Evolutionary conservation across 2,113 vertebrate genomes (phyloP), one percentile per base, ranked within the genome.

Genomic region (Vombatus ursinus): DNA sequence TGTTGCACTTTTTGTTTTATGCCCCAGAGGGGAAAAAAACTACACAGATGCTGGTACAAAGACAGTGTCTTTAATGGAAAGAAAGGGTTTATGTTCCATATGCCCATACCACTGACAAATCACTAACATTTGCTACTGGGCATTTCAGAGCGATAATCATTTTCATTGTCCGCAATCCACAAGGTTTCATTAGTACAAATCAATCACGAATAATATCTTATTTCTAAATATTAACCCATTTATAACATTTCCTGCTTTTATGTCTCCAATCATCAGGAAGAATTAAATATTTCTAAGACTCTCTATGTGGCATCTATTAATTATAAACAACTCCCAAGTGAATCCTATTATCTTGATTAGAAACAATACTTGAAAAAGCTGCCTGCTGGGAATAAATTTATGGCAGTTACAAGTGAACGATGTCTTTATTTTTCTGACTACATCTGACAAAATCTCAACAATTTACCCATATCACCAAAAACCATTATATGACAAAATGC

Each of bases 1-100:
- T 91, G 92, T 28, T 92, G 51, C 90, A 92, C 50, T 97, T 97
- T 94, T 93, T 93, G 48, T 96, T 95, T 96, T 26, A 54, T 7
- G 89, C 6, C 94, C 61, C 90, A 1, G 92, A 93, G 90, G 90
- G 93, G 48, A 49, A 49, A 28, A 53, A 48, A 92, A 14, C 25
- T 50, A 91, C 90, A 93, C 1, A 95, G 96, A 92, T 93, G 77
- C 52, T n/a, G 44, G 57, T 51, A 89, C 50, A 68, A 96, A 95
- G 94, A 52, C 19, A 47, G n/a, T 23, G 48, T 51, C 90, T 94
- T 90, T 31, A 92, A 94, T 37, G 94, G 89, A 89, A 25, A 25
- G 23, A 47, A 23, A 84, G 61, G 54, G 37, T 90, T 90, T 91
- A 92, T 26, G 57, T 90, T 52, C 24, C 28, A 19, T 93, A 95